These are phyloP conservation scores for Chymomyza procnemis DNA, from an alignment of 2,888 invertebrate species.

Conservation along the genomic window DNA sequence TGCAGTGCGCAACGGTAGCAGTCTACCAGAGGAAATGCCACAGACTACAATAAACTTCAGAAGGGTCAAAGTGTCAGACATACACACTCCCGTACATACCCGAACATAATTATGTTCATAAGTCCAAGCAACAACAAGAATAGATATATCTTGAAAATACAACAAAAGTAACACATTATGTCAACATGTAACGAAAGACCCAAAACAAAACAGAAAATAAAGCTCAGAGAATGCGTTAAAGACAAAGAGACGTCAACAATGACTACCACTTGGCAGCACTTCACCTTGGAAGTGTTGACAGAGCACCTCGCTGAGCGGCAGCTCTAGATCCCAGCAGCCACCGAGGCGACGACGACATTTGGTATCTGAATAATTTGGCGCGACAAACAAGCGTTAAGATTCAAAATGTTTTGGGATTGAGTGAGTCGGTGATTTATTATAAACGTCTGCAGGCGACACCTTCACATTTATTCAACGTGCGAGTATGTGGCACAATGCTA, in stretches of 20 bases:
- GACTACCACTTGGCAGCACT: not conserved
- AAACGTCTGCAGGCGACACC: not conserved
- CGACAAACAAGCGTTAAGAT: constrained; percentile 38
- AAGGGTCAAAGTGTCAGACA: not conserved
- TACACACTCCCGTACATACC: constrained; percentile 2
- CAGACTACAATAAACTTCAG: constrained; percentile 5
- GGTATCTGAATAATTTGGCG: constrained; percentile 41
- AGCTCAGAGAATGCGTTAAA: not conserved
- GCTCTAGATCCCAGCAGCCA: not conserved
- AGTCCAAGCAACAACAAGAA: constrained; percentile 1
- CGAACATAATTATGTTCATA: constrained; percentile 27
- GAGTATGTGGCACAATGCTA: not conserved
- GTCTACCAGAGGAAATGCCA: constrained; percentile 22
- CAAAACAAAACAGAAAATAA: not conserved
- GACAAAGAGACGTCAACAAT: not conserved
- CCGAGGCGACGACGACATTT: constrained; percentile 24
- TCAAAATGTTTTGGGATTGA: constrained; percentile 22
- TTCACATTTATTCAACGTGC: not conserved
- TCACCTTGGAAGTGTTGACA: not conserved
- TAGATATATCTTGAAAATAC: too few species aligned
- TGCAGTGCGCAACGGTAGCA: constrained; percentile 62
- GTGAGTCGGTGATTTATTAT: not conserved
- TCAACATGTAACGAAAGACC: not conserved
- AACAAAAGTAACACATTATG: not conserved
- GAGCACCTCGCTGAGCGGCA: not conserved